A percentile compares a stretch with the other conserved stretches of the same genome.
These are phyloP conservation scores for Gorsachius magnificus DNA, from an alignment of 2,797 vertebrate species.

Conservation along the genomic window DNA sequence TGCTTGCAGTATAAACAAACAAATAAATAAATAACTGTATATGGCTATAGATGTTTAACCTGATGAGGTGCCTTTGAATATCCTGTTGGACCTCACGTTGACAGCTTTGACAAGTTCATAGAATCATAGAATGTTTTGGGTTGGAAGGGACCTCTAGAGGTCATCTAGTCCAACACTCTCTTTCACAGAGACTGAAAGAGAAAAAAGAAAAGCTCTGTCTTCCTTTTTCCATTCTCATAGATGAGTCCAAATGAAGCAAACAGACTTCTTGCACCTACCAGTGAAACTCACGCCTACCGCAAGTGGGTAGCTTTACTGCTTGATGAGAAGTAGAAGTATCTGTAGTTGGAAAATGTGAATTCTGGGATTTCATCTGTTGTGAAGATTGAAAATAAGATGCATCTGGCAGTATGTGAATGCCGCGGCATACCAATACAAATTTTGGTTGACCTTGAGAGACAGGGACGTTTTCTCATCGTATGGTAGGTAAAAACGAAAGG, in stretches of 20 bases:
- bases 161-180: too few relatives aligned
- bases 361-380: neutral
- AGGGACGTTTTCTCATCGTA: neutral
- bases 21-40: neutral
- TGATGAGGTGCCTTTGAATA: neutral
- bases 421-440: neutral
- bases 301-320: neutral
- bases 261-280: neutral
- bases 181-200: neutral
- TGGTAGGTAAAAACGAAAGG: neutral
- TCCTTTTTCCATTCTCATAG: neutral
- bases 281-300: neutral
- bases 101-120: neutral
- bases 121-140: too few relatives aligned
- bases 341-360: neutral
- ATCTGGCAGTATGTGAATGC: neutral
- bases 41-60: neutral
- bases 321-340: neutral
- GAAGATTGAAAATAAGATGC: neutral
- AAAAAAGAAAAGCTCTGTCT: neutral
- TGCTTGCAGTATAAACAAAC: neutral
- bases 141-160: too few relatives aligned
- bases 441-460: neutral
- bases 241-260: neutral
- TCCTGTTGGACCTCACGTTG: neutral